phyloP scores from a whole-genome alignment of 2,888 invertebrate species.

The Phytoseiulus persimilis region DNA sequence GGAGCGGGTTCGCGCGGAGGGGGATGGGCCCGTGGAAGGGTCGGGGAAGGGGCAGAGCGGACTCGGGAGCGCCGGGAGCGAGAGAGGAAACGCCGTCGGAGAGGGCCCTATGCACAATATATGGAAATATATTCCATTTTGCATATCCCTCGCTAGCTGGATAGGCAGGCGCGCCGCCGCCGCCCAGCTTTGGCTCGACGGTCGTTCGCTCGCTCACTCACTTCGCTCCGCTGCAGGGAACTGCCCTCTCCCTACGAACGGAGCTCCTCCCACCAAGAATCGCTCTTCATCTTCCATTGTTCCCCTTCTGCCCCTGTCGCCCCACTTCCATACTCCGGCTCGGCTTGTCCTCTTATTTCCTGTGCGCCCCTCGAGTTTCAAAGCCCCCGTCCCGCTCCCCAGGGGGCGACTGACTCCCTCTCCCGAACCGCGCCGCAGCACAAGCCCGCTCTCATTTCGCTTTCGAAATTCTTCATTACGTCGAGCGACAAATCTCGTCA shows the following conservation, averaged over 20 bases:
- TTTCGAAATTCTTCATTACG: slow-evolving; percentile 38
- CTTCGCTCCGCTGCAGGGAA: slow-evolving; percentile 26
- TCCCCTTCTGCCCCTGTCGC: not conserved
- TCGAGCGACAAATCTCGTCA: slow-evolving; percentile 9
- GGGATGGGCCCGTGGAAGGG: not conserved
- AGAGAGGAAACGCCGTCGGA: slow-evolving; percentile 12
- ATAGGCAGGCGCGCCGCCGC: not conserved
- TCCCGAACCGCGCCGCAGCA: not conserved
- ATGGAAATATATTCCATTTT: slow-evolving; percentile 39
- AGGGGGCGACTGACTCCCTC: not conserved
- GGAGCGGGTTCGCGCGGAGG: not conserved
- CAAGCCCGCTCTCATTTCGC: slow-evolving; percentile 33
- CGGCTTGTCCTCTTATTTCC: not conserved
- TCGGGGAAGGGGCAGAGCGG: not conserved
- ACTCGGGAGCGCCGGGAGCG: not conserved
- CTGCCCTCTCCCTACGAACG: slow-evolving; percentile 20
- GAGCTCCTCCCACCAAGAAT: slow-evolving; percentile 39
- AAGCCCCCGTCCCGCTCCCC: not conserved
- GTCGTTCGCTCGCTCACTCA: not conserved
- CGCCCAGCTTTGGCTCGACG: not conserved
- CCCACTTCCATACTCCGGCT: not conserved
- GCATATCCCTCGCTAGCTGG: slow-evolving; percentile 33
- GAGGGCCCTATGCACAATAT: slow-evolving; percentile 37
- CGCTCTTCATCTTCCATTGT: slow-evolving; percentile 39
- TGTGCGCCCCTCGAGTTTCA: not conserved